Percentiles rank a stretch among this genome's conserved stretches.
These are phyloP conservation scores for Poecilobothrus nobilitatus DNA, from an alignment of 2,888 invertebrate species.

Conservation along the genomic window DNA sequence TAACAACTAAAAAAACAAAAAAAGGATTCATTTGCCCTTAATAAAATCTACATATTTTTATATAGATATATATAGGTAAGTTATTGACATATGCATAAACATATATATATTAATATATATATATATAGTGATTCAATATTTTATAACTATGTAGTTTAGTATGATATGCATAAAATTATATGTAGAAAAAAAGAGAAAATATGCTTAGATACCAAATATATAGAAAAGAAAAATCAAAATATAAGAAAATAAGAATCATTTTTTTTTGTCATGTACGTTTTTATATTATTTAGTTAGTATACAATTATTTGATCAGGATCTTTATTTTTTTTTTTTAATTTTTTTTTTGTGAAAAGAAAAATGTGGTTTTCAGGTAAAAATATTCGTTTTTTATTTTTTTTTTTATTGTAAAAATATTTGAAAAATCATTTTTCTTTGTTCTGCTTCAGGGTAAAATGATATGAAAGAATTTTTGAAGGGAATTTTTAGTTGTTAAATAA, in stretches of 20 bases:
- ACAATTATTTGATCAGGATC: constrained; percentile 1
- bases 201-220: neutral
- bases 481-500: neutral
- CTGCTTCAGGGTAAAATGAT: neutral
- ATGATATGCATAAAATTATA: neutral
- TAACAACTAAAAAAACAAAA: neutral
- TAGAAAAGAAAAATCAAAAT: neutral
- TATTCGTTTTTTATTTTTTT: neutral
- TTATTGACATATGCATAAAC: too few relatives aligned
- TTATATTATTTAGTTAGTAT: too few relatives aligned
- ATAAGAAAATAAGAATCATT: neutral
- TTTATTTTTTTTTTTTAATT: neutral
- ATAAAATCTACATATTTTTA: neutral
- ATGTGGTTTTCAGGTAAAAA: neutral
- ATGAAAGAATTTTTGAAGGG: neutral
- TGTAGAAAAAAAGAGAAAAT: too few relatives aligned
- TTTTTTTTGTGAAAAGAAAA: neutral
- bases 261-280: neutral
- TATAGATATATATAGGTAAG: neutral
- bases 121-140: neutral
- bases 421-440: constrained; percentile 1
- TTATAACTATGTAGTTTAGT: too few relatives aligned
- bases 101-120: neutral
- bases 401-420: neutral
- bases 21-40: neutral